Evolutionary conservation across 2,888 invertebrate species (phyloP).

Genomic region (Zonitis immaculata): DNA sequence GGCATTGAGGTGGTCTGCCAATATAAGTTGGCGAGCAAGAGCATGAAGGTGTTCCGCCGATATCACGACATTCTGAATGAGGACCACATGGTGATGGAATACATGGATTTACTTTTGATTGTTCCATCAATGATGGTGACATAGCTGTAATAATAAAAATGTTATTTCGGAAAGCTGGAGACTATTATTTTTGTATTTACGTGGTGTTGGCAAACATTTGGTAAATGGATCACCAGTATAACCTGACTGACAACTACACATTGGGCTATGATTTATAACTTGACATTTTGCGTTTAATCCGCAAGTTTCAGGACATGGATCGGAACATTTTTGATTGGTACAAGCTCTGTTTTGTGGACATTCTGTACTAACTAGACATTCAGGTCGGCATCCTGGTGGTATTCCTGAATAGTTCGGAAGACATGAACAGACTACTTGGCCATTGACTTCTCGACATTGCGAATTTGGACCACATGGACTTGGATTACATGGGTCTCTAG

Average conservation of each 20-base stretch:
- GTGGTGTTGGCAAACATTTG: conserved; percentile 51
- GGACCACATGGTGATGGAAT: conserved; percentile 75
- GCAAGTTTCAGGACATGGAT: conserved; percentile 65
- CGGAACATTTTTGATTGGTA: conserved; percentile 65
- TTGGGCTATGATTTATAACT: conserved; percentile 51
- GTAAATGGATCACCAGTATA: conserved; percentile 67
- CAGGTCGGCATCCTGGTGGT: conserved; percentile 70
- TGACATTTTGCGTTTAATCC: conserved; percentile 56
- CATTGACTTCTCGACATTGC: conserved; percentile 58
- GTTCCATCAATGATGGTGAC: conserved; percentile 1
- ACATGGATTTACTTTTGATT: conserved; percentile 58
- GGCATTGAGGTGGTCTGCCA: conserved; percentile 72
- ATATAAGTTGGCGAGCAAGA: conserved; percentile 66
- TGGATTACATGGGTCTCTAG: conserved; percentile 60
- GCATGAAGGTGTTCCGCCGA: conserved; percentile 66
- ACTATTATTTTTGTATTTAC: too few relatives aligned
- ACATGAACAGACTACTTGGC: conserved; percentile 50
- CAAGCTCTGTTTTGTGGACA: conserved; percentile 70
- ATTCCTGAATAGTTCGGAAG: conserved; percentile 48
- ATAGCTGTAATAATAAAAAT: conserved; percentile 35
- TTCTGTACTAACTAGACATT: conserved; percentile 74
- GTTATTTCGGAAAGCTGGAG: conserved; percentile 20
- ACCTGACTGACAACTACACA: conserved; percentile 63
- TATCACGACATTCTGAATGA: conserved; percentile 68
- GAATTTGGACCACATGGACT: conserved; percentile 72